Percentiles rank a stretch among this genome's conserved stretches.
phyloP scores from a whole-genome alignment of 2,888 invertebrate species.

The Azorinus chamasolen region DNA sequence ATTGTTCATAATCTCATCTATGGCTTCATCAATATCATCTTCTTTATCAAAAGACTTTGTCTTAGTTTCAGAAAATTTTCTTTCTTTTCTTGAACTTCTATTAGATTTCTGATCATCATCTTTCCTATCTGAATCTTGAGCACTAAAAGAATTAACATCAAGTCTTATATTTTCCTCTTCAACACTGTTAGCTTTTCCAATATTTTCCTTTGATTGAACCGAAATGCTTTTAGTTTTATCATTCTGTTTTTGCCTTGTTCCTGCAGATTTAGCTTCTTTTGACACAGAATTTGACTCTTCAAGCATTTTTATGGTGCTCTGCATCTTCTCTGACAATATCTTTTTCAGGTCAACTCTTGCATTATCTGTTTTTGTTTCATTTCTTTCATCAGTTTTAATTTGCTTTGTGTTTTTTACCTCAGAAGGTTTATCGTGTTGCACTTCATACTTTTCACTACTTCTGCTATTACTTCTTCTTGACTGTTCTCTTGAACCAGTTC shows the following conservation, averaged over 20 bases:
- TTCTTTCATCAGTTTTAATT: slow-evolving; percentile 37
- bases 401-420: no score
- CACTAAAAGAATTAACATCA: neutral
- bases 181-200: no score
- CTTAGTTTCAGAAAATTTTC: slow-evolving; percentile 76
- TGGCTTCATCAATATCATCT: slow-evolving; percentile 79
- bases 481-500: slow-evolving; percentile 11
- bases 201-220: no score
- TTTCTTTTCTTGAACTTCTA: slow-evolving; percentile 68
- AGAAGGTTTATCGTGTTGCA: slow-evolving; percentile 1
- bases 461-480: neutral
- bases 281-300: slow-evolving; percentile 51
- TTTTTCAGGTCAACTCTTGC: slow-evolving; percentile 39
- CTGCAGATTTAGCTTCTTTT: slow-evolving; percentile 12
- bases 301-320: slow-evolving; percentile 53
- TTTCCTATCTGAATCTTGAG: slow-evolving; percentile 36
- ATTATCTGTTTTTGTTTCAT: slow-evolving; percentile 16
- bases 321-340: slow-evolving; percentile 58
- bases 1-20: slow-evolving; percentile 82
- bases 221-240: neutral
- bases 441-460: slow-evolving; percentile 23
- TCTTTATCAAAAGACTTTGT: slow-evolving; percentile 60
- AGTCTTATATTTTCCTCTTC: no score
- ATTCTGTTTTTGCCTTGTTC: slow-evolving; percentile 19
- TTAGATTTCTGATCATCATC: slow-evolving; percentile 55